Evolutionary conservation across 2,797 vertebrate species (phyloP), one percentile per base, ranked within the genome.

Genomic region (Microctenopoma stevenorrisi): DNA sequence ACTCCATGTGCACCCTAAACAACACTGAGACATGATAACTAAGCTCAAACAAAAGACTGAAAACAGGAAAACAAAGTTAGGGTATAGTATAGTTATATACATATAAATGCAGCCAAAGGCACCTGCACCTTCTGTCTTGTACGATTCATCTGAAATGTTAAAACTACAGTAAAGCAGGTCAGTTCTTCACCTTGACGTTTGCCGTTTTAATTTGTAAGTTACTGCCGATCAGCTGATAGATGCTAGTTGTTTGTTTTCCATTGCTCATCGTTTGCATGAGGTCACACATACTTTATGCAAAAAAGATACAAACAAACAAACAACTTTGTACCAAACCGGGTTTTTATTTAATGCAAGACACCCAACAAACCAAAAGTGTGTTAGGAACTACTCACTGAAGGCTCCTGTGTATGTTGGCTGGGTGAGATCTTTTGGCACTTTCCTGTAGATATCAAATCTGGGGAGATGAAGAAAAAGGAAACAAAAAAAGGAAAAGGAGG

Each of bases 391-490:
- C 98, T 99, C 92, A 99, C 98, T 98, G 87, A 98, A 96, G 68
- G 98, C 98, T 90, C 98, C 98, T 44, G 97, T 98, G 91, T 99
- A 99, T 3, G 98, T 99, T 73, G 98, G 98, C 94, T 99, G 98
- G 16, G 98, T 99, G 77, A 99, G 96, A 94, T 99, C 98, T 95
- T 98, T 99, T 88, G 98, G 98, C 81, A 99, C 98, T 94, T 99
- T 99, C 94, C 98, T 96, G 96, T 99, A 99, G 94, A 99, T 98
- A 93, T 99, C 97, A 89, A 99, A 97, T 95, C 98, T 99, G 94
- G 40, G 89, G 73, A 83, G 69, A 79, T 51, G 82, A 58, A 70
- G 37, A n/a, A 72, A 64, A 70, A 22, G 15, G 66, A 49, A 70
- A 65, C 4, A 63, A 65, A 58, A 65, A 69, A 40, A 26, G 26